Conservation (phyloP, 1,140 invertebrate genomes). For the Coenobita brevimanus region DNA sequence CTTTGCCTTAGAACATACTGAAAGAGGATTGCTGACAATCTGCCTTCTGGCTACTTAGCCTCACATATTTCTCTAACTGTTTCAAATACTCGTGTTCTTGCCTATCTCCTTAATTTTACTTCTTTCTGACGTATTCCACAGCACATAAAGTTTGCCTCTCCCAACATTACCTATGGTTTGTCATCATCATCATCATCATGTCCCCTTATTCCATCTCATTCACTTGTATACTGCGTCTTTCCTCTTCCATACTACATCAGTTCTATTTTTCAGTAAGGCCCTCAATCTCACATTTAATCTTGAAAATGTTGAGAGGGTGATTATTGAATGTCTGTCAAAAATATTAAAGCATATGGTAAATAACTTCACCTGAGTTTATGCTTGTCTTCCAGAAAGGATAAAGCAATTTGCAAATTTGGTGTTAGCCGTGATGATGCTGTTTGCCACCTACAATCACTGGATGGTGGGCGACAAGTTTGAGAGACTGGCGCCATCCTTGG, state of each 20-base stretch:
- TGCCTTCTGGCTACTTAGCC: too few relatives aligned
- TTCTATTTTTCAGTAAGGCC: too few relatives aligned
- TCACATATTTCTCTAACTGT: too few relatives aligned
- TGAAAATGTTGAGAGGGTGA: too few relatives aligned
- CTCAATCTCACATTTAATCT: too few relatives aligned
- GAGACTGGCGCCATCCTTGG: slow-evolving; percentile 62
- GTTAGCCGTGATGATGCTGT: slow-evolving; percentile 58
- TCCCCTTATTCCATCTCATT: not conserved
- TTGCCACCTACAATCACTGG: slow-evolving; percentile 64
- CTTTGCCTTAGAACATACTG: too few relatives aligned
- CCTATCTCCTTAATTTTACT: not conserved
- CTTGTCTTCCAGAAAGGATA: slow-evolving; percentile 46
- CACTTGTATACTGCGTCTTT: not conserved
- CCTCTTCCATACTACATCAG: too few relatives aligned
- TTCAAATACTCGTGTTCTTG: not conserved
- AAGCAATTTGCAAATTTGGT: slow-evolving; percentile 58
- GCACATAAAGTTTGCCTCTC: not conserved
- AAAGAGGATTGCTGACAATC: too few relatives aligned
- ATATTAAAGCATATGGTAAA: too few relatives aligned
- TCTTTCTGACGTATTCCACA: not conserved
- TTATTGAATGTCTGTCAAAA: too few relatives aligned
- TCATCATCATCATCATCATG: not conserved
- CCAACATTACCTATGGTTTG: not conserved
- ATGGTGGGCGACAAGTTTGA: slow-evolving; percentile 66
- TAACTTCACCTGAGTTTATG: not conserved